Evolutionary conservation across 2,888 invertebrate genomes (phyloP), one percentile per base, ranked within the genome.

Genomic region (Nemoura dubitans): DNA sequence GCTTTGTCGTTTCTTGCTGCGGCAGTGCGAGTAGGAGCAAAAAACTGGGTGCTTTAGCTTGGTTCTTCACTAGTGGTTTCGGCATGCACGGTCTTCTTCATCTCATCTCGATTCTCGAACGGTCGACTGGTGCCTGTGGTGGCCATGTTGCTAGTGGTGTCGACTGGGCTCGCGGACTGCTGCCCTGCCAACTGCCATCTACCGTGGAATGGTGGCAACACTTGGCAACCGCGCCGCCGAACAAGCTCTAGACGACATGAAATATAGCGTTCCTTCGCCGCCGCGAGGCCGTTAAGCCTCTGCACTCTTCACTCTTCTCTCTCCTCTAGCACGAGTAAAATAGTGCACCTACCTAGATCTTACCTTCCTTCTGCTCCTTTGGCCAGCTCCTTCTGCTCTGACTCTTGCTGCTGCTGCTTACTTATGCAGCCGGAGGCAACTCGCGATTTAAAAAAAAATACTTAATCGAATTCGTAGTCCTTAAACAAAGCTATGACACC

Each of bases 221-320:
- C 36, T 83, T 87, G 87, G 87, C 87, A 87, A 87, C 87, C n/a
- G 86, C 87, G 85, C 86, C 76, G 59, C 59, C 59, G 59, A 59
- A 59, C 59, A 21, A 59, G 87, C 87, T 86, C 87, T 88, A 88
- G 89, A 89, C 89, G 89, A 89, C 89, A 89, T 89, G 89, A 89
- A 89, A 88, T 89, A 89, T 89, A 88, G 88, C 88, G 28, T 59
- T 21, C 59, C 59, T 59, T 59, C 85, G 87, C 87, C 83, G 87
- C 88, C 88, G 86, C 87, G 83, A 87, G 87, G 84, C 86, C 59
- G 59, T 59, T 84, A 86, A 88, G 82, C 87, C 89, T 88, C 88
- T 86, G 88, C 87, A 87, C 87, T 88, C 88, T 36, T 86, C 76
- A 21, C 59, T 59, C 59, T 59, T 21, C 59, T 59, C 59, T 59